phyloP scores from a whole-genome alignment of 2,113 vertebrate genomes.

The Choloepus hoffmanni region DNA sequence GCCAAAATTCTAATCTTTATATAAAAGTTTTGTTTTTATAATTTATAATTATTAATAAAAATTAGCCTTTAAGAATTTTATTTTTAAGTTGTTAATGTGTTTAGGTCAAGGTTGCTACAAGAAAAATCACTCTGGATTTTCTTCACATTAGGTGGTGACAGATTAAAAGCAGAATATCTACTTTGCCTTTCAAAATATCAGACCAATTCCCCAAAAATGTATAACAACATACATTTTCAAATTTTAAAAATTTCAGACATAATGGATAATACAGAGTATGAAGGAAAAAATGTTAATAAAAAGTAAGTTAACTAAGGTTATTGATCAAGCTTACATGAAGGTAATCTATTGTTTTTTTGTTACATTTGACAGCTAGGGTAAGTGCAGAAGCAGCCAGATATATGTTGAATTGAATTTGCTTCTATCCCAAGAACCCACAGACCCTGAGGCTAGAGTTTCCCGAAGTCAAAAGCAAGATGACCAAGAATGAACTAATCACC shows the following conservation, averaged over 20 bases:
- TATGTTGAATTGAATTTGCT: neutral
- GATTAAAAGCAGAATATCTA: neutral
- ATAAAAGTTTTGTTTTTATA: no score
- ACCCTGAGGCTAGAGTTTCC: neutral
- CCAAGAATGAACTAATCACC: neutral
- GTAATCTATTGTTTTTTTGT: neutral
- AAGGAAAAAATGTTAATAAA: neutral
- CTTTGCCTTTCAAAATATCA: neutral
- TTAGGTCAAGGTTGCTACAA: no score
- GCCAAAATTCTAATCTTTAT: no score
- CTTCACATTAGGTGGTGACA: no score
- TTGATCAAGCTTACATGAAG: neutral
- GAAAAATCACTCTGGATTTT: neutral
- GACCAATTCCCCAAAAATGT: neutral
- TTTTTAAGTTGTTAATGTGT: no score
- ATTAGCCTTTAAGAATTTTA: no score
- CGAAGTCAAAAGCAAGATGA: no score
- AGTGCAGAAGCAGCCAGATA: neutral
- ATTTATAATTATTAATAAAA: no score
- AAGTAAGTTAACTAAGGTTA: neutral
- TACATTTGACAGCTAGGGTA: neutral
- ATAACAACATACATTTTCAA: no score
- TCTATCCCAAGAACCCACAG: neutral
- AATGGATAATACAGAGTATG: neutral
- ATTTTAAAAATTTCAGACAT: neutral